phyloP scores from a whole-genome alignment of 2,888 invertebrate genomes.

The Metalampra italica region DNA sequence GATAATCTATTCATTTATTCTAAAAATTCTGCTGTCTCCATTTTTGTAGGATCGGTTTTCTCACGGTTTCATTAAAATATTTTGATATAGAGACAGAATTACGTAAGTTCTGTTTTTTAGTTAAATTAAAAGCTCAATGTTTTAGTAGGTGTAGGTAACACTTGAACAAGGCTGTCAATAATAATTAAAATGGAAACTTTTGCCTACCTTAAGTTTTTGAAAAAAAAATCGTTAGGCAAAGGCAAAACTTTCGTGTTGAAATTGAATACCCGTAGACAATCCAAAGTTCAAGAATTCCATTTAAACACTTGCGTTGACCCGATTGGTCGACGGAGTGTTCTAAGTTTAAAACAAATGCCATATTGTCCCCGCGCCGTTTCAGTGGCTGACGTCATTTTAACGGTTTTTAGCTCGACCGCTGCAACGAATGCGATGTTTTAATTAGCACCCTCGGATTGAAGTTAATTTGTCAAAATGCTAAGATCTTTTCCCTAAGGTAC shows the following conservation, averaged over 20 bases:
- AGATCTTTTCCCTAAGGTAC: too few species aligned
- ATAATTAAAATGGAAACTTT: too few species aligned
- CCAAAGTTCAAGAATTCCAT: not conserved
- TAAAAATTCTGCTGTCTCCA: not conserved
- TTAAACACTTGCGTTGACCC: not conserved
- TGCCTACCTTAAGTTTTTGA: too few species aligned
- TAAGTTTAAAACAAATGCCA: conserved; percentile 9
- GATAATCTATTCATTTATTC: conserved; percentile 1
- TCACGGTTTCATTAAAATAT: not conserved
- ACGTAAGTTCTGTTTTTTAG: not conserved
- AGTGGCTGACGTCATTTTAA: conserved; percentile 8
- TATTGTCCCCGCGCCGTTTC: conserved; percentile 5
- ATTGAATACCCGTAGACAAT: not conserved
- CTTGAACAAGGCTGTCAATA: too few species aligned
- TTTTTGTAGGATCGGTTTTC: not conserved
- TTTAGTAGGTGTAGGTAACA: too few species aligned
- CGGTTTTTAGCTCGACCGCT: conserved; percentile 4
- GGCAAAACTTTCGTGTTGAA: too few species aligned
- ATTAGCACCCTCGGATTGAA: not conserved
- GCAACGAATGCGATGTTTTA: not conserved
- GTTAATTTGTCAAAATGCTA: not conserved
- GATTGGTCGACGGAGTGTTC: conserved; percentile 1
- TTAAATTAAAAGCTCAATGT: too few species aligned
- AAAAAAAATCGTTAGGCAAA: too few species aligned
- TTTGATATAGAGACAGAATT: not conserved